phyloP scores from a whole-genome alignment of 2,888 invertebrate genomes.

The Xestobium rufovillosum region DNA sequence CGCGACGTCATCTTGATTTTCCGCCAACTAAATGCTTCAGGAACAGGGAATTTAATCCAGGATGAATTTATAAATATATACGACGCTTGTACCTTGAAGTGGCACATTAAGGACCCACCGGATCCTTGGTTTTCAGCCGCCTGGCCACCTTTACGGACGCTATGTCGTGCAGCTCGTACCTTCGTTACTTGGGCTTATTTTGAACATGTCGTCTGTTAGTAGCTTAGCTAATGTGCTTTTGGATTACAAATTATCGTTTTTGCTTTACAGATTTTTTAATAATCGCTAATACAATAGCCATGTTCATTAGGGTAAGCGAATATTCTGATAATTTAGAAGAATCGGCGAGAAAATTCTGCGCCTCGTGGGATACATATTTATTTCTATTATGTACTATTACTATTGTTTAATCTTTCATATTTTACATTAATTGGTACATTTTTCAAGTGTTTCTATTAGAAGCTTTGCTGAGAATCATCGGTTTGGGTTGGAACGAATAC shows the following conservation, averaged over 20 bases:
- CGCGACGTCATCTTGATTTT: conserved; percentile 74
- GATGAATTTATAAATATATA: conserved; percentile 68
- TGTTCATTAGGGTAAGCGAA: conserved; percentile 63
- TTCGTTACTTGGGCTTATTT: conserved; percentile 67
- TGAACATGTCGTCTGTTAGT: conserved; percentile 64
- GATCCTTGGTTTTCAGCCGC: conserved; percentile 68
- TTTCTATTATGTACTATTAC: conserved; percentile 54
- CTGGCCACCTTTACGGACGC: conserved; percentile 52
- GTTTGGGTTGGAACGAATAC: conserved; percentile 63
- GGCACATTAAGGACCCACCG: conserved; percentile 62
- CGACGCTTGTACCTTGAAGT: conserved; percentile 64
- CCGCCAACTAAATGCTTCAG: conserved; percentile 65
- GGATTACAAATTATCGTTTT: conserved; percentile 6
- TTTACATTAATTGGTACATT: conserved; percentile 8
- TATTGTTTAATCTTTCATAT: conserved; percentile 9
- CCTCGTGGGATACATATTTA: conserved; percentile 69
- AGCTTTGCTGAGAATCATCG: conserved; percentile 64
- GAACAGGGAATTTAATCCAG: conserved; percentile 57
- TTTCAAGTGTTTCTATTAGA: conserved; percentile 70
- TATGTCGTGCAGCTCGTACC: conserved; percentile 53
- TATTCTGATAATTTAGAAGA: conserved; percentile 53
- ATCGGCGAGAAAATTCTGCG: conserved; percentile 58
- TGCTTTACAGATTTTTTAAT: conserved; percentile 59
- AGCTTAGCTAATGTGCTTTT: conserved; percentile 6
- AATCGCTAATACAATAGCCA: conserved; percentile 64